Evolutionary conservation across 2,113 vertebrate species (phyloP).

Genomic region (Poeciliopsis occidentalis): DNA sequence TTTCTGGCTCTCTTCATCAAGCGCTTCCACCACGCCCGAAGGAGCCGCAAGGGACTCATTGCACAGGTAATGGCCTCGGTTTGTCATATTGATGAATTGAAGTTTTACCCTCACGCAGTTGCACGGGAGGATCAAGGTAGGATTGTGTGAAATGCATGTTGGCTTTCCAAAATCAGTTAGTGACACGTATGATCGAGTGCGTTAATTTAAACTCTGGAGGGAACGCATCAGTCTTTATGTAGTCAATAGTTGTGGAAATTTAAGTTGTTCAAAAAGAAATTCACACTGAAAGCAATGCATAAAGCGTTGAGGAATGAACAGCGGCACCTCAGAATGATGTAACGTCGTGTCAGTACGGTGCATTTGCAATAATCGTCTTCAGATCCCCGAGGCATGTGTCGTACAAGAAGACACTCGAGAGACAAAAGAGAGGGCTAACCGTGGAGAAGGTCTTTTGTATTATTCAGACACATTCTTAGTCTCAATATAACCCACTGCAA

Average conservation of each 20-base stretch:
- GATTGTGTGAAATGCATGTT: slow-evolving; percentile 58
- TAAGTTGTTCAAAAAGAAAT: slow-evolving; percentile 33
- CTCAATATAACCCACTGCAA: not conserved
- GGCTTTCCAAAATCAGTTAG: slow-evolving; percentile 62
- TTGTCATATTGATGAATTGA: slow-evolving; percentile 70
- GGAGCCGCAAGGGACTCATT: slow-evolving; percentile 95
- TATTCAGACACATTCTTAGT: not conserved
- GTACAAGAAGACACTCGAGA: not conserved
- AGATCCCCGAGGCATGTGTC: not conserved
- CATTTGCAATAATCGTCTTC: slow-evolving; percentile 15
- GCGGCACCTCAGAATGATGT: slow-evolving; percentile 8
- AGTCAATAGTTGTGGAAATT: slow-evolving; percentile 32
- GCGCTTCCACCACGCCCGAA: slow-evolving; percentile 91
- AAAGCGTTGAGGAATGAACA: slow-evolving; percentile 13
- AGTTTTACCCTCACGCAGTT: slow-evolving; percentile 42
- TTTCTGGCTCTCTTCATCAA: slow-evolving; percentile 95
- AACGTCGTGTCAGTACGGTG: slow-evolving; percentile 13
- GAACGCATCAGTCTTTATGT: slow-evolving; percentile 45
- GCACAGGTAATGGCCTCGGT: slow-evolving; percentile 90
- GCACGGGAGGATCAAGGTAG: slow-evolving; percentile 57
- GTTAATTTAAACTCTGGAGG: slow-evolving; percentile 48
- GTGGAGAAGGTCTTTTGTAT: not conserved
- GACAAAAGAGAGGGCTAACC: slow-evolving; percentile 13
- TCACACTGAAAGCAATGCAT: slow-evolving; percentile 1
- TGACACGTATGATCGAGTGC: slow-evolving; percentile 53